Evolutionary conservation across 2,888 invertebrate species (phyloP).

Genomic region (Zele albiditarsus): DNA sequence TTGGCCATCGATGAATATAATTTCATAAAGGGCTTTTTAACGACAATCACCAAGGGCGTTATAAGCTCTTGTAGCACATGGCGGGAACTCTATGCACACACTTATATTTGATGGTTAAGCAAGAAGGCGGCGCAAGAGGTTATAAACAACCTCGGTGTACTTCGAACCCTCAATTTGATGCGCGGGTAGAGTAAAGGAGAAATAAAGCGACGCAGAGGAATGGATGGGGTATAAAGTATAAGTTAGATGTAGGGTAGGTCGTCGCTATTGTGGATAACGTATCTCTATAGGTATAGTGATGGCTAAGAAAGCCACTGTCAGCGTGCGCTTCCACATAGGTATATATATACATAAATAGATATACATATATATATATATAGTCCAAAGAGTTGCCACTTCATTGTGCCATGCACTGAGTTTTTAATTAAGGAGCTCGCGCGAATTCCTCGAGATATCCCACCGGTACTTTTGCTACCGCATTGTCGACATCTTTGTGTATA

Average conservation of each 20-base stretch:
- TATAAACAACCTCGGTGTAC: conserved; percentile 2
- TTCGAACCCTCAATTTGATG: background rate
- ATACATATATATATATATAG: conserved; percentile 37
- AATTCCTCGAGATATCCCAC: conserved; percentile 62
- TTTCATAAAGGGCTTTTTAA: background rate
- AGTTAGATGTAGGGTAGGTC: conserved; percentile 41
- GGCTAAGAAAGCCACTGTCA: conserved; percentile 47
- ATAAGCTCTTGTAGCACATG: conserved; percentile 29
- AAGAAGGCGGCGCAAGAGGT: conserved; percentile 34
- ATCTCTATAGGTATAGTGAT: conserved; percentile 22
- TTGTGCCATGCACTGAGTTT: conserved; percentile 68
- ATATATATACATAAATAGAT: background rate
- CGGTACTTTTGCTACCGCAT: conserved; percentile 14
- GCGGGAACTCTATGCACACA: conserved; percentile 37
- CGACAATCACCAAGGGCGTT: conserved; percentile 16
- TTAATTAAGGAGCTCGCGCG: conserved; percentile 67
- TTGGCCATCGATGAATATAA: conserved; percentile 30
- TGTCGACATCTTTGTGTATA: conserved; percentile 4
- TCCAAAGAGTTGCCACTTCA: conserved; percentile 69
- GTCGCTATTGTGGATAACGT: conserved; percentile 25
- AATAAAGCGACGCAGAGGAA: conserved; percentile 5
- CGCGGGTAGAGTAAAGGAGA: conserved; percentile 20
- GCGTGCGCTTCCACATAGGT: conserved; percentile 31
- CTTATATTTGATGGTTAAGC: conserved; percentile 35
- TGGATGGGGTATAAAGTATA: conserved; percentile 15